Evolutionary conservation across 2,113 vertebrate genomes (phyloP), one percentile per base, ranked within the genome.

Genomic region (Solea senegalensis): DNA sequence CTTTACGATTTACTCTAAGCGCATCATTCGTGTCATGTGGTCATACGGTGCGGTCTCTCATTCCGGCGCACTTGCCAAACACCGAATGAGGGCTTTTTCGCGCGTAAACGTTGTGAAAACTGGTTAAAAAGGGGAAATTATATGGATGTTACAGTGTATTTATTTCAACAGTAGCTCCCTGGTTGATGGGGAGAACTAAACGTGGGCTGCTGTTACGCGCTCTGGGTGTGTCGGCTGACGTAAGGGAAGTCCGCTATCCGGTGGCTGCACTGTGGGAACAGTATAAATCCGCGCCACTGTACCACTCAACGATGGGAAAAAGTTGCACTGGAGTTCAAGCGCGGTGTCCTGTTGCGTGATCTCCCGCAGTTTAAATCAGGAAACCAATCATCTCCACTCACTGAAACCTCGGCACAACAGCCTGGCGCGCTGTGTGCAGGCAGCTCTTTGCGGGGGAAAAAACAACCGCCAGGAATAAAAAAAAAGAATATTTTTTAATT

Each of bases 181-280:
- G 34, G 9, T 15, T 4, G 16, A 28, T 13, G 16, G 43, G 40
- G 65, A 62, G 34, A 45, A 9, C 49, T 40, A 59, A 73, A 67
- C 44, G 43, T 39, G 61, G 44, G 28, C 41, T 58, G 53, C 50
- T 62, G 14, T 75, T 78, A 74, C 78, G 78, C 81, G 52, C 55
- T 13, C 11, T 81, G 91, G 91, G 91, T 90, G 92, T 91, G 89
- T 78, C 88, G 34, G 14, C 59, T 63, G 66, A 81, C 88, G 88
- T 92, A 83, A 90, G 79, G 82, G 85, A 92, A 85, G 72, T 83
- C 64, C 67, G 60, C 72, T 65, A 78, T 89, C 91, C 84, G 83
- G 84, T 79, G 79, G 70, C 59, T 43, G 76, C 63, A 85, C 79
- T 84, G 91, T 91, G 92, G 90, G 93, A 93, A 90, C 81, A n/a